Evolutionary conservation across 2,113 vertebrate genomes (phyloP), one percentile per base, ranked within the genome.

Genomic region (Lophochroa leadbeateri): DNA sequence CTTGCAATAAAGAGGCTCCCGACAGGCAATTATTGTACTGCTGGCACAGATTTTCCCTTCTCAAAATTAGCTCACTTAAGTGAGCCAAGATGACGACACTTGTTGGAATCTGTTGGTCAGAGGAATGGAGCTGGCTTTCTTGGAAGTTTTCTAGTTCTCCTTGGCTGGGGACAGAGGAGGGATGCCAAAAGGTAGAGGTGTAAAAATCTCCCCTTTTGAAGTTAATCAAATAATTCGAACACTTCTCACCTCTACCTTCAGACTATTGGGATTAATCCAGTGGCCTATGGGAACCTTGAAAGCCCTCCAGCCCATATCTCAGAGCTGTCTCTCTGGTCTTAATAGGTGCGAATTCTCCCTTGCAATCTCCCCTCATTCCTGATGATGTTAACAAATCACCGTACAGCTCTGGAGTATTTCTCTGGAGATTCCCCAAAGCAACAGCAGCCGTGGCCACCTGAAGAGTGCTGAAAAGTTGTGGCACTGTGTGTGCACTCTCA

Each of bases 201-300:
- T 87, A 61, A 91, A 91, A 85, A 53, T 41, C 47, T 88, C 80
- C 52, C 52, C 83, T 81, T 96, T 96, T 95, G 80, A 96, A 95
- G 71, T 86, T 86, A 94, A 82, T 88, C 24, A 92, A 90, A 81
- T 75, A 60, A 91, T 90, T 93, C 60, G n/a, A 86, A 76, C 60
- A 35, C 90, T 96, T 96, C 94, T 93, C 92, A 85, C 92, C 90
- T 93, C 86, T 69, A 21, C 65, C 33, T 95, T 43, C 58, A 79
- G 47, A 90, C 75, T 79, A 58, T 76, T 97, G 90, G 92, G 80
- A 88, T 82, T 50, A 79, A 92, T 91, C 90, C 90, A 94, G 94
- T 94, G 69, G 83, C 74, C 64, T 75, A 23, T 57, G 76, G 65
- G 88, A 93, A 96, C 92, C 83, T 92, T 82, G 88, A 92, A 94